Conservation (phyloP, 2,113 vertebrate genomes). For the Gila orcuttii region DNA sequence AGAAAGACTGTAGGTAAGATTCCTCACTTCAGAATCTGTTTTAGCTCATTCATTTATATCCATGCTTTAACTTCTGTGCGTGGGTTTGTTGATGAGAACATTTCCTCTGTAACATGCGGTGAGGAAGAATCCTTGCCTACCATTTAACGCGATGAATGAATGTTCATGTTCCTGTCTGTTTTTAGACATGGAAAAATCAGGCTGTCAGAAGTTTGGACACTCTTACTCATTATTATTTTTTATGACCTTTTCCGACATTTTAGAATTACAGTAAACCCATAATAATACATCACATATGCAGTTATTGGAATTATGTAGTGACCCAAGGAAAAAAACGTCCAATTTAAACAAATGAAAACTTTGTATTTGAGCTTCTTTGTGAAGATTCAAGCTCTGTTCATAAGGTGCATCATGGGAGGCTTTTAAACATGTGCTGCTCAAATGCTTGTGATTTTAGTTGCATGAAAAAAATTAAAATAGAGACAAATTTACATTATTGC, state of each 20-base stretch:
- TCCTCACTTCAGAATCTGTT: too few species aligned
- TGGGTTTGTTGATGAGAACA: not conserved
- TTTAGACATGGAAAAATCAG: not conserved
- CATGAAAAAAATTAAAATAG: not conserved
- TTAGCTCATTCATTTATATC: not conserved
- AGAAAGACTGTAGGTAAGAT: conserved; percentile 12
- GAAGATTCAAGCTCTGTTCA: too few species aligned
- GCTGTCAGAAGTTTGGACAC: not conserved
- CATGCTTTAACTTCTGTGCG: not conserved
- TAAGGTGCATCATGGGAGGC: not conserved
- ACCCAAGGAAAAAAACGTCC: too few species aligned
- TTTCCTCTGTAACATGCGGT: not conserved
- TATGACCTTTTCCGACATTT: not conserved
- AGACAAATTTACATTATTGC: not conserved
- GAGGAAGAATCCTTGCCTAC: not conserved
- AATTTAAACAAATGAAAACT: too few species aligned
- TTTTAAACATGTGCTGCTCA: not conserved
- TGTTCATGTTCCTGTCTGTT: not conserved
- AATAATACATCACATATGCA: too few species aligned
- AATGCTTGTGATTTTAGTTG: not conserved
- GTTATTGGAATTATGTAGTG: too few species aligned
- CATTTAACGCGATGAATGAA: not conserved
- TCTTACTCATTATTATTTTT: not conserved
- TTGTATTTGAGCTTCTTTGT: too few species aligned
- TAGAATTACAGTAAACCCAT: not conserved